These are phyloP conservation scores for Nematopogon swammerdamellus DNA, from an alignment of 2,888 invertebrate species.

Conservation along the genomic window DNA sequence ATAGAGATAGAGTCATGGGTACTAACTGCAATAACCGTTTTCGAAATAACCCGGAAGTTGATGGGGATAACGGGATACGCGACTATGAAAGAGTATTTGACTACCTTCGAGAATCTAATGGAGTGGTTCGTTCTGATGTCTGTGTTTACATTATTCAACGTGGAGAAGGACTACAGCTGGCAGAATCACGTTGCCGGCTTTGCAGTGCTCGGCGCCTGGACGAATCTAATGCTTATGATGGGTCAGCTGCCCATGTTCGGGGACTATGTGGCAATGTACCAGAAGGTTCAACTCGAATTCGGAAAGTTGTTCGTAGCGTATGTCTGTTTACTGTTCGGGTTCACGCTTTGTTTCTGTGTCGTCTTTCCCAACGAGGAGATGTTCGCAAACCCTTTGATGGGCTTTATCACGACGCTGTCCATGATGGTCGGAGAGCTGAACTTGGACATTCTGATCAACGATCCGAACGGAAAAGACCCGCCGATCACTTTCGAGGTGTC, in stretches of 20 bases:
- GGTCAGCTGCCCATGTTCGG: conserved; percentile 86
- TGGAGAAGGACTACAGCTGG: conserved; percentile 76
- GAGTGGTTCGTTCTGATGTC: conserved; percentile 85
- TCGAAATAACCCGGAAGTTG: conserved; percentile 75
- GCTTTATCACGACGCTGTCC: conserved; percentile 76
- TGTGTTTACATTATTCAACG: conserved; percentile 77
- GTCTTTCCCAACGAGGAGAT: conserved; percentile 80
- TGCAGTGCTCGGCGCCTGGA: conserved; percentile 82
- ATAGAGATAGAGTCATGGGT: conserved; percentile 80
- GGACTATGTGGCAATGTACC: conserved; percentile 89
- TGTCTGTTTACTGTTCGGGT: conserved; percentile 77
- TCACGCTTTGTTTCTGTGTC: conserved; percentile 84
- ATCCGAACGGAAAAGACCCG: conserved; percentile 65
- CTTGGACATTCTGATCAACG: conserved; percentile 70
- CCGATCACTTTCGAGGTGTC: conserved; percentile 72
- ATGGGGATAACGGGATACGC: conserved; percentile 80
- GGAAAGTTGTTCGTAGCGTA: conserved; percentile 79
- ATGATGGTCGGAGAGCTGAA: conserved; percentile 89
- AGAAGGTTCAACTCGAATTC: conserved; percentile 80
- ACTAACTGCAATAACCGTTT: conserved; percentile 69
- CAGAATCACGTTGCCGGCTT: conserved; percentile 86
- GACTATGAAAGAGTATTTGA: conserved; percentile 73
- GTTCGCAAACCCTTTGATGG: conserved; percentile 80
- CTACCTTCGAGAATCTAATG: conserved; percentile 79
- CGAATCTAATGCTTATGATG: conserved; percentile 84